Evolutionary conservation across 2,113 vertebrate species (phyloP).

Genomic region (Barnardius zonarius): DNA sequence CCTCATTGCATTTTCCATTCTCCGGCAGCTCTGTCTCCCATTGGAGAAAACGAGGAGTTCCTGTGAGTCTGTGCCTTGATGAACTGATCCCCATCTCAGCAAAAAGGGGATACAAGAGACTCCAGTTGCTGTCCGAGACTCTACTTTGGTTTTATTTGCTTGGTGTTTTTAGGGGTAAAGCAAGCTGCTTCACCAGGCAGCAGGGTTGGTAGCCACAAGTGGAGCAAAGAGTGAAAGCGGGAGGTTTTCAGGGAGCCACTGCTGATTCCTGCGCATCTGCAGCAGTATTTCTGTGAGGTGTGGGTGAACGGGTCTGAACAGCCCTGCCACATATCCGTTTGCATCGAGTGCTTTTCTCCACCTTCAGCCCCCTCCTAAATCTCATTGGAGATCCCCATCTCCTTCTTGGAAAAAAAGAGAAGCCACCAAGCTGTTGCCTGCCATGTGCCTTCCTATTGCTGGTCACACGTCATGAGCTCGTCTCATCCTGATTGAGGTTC

Average conservation of each 20-base stretch:
- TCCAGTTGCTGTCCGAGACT: neutral
- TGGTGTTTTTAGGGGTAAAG: neutral
- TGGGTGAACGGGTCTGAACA: neutral
- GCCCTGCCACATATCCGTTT: neutral
- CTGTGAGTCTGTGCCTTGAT: neutral
- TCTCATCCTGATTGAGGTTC: neutral
- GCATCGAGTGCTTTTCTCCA: neutral
- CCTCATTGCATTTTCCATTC: neutral
- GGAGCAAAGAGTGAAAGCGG: neutral
- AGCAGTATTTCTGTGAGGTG: neutral
- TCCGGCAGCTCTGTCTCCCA: neutral
- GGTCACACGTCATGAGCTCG: neutral
- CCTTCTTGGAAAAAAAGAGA: neutral
- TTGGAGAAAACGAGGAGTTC: accelerated
- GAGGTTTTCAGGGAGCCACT: neutral
- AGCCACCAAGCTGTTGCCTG: neutral
- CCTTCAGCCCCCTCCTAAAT: neutral
- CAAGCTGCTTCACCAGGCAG: neutral
- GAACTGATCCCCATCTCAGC: neutral
- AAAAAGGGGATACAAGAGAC: neutral
- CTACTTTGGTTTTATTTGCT: neutral
- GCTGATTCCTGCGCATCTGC: neutral
- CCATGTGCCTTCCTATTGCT: neutral
- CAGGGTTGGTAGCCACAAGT: neutral
- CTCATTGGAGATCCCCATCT: neutral